Base-by-base conservation (phyloP, 2,888 invertebrate species). In the Idaea dimidiata region DNA sequence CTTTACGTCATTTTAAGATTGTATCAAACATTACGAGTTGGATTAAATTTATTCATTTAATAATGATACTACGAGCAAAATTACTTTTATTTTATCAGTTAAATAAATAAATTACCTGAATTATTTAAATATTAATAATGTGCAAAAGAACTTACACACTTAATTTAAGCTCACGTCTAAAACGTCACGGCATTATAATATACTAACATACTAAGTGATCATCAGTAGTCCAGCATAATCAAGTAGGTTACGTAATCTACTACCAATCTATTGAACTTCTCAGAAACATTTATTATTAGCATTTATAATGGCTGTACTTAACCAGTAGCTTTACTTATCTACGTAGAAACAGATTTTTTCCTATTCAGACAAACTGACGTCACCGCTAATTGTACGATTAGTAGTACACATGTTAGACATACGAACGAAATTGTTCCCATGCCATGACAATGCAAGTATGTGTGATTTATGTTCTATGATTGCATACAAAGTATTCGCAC, bases 161-260 rank as follows among this genome's bases (percentile, higher is more conserved):
- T 6, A 18, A 18, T 18, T 14, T 18, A 55, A 55, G 16, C 16
- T 24, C 24, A 53, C 53, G 54, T 33, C 32, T 2, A 54, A 66
- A 67, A 72, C 74, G 70, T 75, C 73, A 73, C 63, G 67, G 59
- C 66, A 62, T 63, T 66, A 61, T 66, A 74, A 67, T 74, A 76
- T 70, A 71, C 70, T 66, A 74, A 67, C 74, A 76, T 70, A 71
- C 70, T 71, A 68, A 71, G 64, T 75, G 75, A 80, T 77, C 77
- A 79, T 81, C 80, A 72, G 70, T 72, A 75, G 72, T 64, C 72
- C 74, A 74, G 75, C 72, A 76, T 70, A 75, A 76, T 77, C 78
- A 80, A 68, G 76, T 70, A 77, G 73, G 78, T 91, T 87, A 88
- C 91, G 90, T 87, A 89, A 91, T 83, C 83, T 77, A 71, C 83